A percentile compares a stretch with the other conserved stretches of the same genome.
These are phyloP conservation scores for Steatornis caripensis DNA, from an alignment of 2,113 vertebrate species.

Conservation along the genomic window DNA sequence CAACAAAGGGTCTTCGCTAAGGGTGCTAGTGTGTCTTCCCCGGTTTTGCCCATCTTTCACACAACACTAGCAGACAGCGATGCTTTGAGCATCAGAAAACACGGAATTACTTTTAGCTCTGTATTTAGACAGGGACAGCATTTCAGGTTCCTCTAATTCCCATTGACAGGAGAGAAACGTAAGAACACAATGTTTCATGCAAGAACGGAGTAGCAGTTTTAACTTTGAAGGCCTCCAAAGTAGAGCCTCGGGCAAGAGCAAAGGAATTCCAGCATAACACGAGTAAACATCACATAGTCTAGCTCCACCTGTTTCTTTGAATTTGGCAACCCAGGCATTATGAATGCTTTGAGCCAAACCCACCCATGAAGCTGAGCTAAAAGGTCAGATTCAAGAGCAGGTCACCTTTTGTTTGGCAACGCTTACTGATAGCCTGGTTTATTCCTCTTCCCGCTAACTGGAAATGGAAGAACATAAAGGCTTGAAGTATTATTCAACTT, in stretches of 20 bases:
- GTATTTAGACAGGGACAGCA: background rate
- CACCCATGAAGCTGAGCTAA: background rate
- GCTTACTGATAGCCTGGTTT: background rate
- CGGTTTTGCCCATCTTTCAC: background rate
- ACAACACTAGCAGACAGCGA: background rate
- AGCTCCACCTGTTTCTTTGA: background rate
- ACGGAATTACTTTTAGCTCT: background rate
- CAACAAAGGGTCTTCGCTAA: background rate
- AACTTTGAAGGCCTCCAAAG: background rate
- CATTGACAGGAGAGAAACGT: fast-evolving
- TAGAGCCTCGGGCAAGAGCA: background rate
- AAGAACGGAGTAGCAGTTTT: background rate
- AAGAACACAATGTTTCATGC: background rate
- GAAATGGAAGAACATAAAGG: background rate
- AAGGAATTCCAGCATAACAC: background rate
- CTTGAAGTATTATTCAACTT: background rate
- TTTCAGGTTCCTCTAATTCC: background rate
- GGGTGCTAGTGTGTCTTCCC: background rate
- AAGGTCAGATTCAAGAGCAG: background rate
- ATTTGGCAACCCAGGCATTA: background rate
- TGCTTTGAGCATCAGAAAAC: background rate
- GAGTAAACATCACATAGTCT: background rate
- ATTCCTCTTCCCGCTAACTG: background rate
- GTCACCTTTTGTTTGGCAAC: background rate
- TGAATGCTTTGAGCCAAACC: background rate